phyloP scores from a whole-genome alignment of 2,888 invertebrate genomes.

The Tethea ocularis region DNA sequence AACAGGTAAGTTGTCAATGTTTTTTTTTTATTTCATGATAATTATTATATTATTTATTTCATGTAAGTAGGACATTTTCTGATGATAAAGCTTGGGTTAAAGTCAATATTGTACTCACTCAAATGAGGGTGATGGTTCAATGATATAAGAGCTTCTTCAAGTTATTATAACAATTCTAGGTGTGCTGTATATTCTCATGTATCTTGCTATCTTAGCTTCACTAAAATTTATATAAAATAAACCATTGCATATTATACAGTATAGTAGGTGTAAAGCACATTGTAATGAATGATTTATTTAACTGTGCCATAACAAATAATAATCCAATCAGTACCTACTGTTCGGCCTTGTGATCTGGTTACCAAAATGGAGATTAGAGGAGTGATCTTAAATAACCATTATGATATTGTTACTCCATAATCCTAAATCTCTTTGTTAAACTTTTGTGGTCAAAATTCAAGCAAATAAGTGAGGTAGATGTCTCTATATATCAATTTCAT shows the following conservation, averaged over 20 bases:
- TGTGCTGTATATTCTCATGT: constrained; percentile 29
- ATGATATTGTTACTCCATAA: too few species aligned
- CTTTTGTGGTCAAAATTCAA: too few species aligned
- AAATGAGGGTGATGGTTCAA: constrained; percentile 37
- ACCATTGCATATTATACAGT: constrained; percentile 12
- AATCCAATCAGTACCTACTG: neutral
- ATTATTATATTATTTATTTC: constrained; percentile 9
- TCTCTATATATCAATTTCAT: too few species aligned
- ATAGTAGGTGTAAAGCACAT: constrained; percentile 8
- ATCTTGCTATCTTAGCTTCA: constrained; percentile 51
- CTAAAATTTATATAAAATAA: constrained; percentile 34
- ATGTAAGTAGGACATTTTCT: neutral
- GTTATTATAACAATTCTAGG: constrained; percentile 24
- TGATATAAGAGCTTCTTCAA: constrained; percentile 34
- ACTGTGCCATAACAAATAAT: constrained; percentile 9
- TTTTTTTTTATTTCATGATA: constrained; percentile 11
- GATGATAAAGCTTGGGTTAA: constrained; percentile 27
- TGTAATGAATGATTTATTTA: constrained; percentile 14
- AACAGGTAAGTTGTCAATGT: constrained; percentile 4
- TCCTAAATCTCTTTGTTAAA: too few species aligned
- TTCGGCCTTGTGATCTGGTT: neutral
- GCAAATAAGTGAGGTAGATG: too few species aligned
- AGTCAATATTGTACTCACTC: constrained; percentile 34
- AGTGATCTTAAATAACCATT: too few species aligned
- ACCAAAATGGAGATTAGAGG: too few species aligned